Evolutionary conservation across 2,888 invertebrate species (phyloP), one percentile per base, ranked within the genome.

Genomic region (Aphidoletes aphidimyza): DNA sequence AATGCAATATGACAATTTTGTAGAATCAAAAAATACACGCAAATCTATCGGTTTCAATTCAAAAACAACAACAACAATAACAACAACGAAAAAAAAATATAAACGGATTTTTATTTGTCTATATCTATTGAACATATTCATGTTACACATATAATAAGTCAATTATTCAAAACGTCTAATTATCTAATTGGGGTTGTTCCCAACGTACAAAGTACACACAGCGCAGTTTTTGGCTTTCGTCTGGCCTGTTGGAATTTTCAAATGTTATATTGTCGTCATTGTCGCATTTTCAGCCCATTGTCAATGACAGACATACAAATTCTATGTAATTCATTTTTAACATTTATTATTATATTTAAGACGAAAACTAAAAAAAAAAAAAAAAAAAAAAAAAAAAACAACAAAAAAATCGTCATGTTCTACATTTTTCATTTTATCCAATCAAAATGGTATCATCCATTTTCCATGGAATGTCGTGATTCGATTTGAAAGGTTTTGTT

Each of bases 131-230:
- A 54, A 54, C 54, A 14, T 11, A 54, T 54, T 54, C 54, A 54
- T 22, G 9, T 69, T 14, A 69, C 34, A 69, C 34, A 30, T 30
- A 69, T 69, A 69, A 30, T 69, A 14, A 69, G 69, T 69, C 69
- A 69, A 69, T 69, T 69, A 69, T 69, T 69, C 11, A 54, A 11
- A 69, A 26, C 69, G n/a, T 69, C 30, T 30, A 30, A 69, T 69
- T 69, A 30, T 69, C 69, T 69, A 69, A 69, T 34, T 69, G 69
- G 69, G 69, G 69, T 69, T 69, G 34, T 30, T 69, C 69, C n/a
- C n/a, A n/a, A 69, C 30, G 30, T 30, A 69, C 69, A 69, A 69
- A 30, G 42, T 42, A 42, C n/a, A n/a, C 22, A 54, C 54, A 54
- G 6, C 22, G 54, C 22, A 54, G n/a, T n/a, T 42, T 42, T 42